Percentiles rank a stretch among this genome's conserved stretches.
These are phyloP conservation scores for Drosophila kuntzei DNA, from an alignment of 2,888 invertebrate species.

Conservation along the genomic window DNA sequence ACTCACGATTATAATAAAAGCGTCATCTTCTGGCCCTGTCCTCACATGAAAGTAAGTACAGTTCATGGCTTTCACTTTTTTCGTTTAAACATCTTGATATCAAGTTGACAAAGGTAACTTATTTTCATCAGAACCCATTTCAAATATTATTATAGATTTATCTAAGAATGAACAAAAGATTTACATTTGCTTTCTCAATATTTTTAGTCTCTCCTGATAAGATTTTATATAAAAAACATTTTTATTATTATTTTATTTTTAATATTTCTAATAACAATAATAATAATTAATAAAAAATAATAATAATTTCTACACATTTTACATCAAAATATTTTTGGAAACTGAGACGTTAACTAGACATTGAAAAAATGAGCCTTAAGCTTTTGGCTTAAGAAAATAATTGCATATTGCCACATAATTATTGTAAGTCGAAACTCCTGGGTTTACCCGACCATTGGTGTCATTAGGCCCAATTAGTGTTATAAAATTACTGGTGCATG, in stretches of 20 bases:
- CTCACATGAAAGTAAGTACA: conserved; percentile 85
- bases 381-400: not conserved
- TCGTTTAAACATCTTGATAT: not conserved
- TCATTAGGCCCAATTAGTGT: conserved; percentile 1
- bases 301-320: no score
- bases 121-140: conserved; percentile 4
- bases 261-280: no score
- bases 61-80: not conserved
- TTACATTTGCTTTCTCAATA: not conserved
- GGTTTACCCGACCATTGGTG: not conserved
- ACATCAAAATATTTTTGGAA: not conserved
- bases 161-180: not conserved
- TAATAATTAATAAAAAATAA: no score
- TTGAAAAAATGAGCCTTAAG: not conserved
- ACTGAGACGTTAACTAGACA: not conserved
- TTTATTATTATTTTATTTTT: not conserved
- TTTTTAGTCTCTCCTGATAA: not conserved
- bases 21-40: conserved; percentile 85
- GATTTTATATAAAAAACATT: not conserved
- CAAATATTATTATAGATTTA: not conserved
- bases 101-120: conserved; percentile 1
- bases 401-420: conserved; percentile 1
- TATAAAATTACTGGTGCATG: conserved; percentile 28
- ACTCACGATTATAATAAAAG: conserved; percentile 84
- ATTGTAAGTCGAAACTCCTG: conserved; percentile 1